A percentile compares a stretch with the other conserved stretches of the same genome.
Conservation (phyloP, 2,888 invertebrate species). For the Lordiphosa andalusiaca region DNA sequence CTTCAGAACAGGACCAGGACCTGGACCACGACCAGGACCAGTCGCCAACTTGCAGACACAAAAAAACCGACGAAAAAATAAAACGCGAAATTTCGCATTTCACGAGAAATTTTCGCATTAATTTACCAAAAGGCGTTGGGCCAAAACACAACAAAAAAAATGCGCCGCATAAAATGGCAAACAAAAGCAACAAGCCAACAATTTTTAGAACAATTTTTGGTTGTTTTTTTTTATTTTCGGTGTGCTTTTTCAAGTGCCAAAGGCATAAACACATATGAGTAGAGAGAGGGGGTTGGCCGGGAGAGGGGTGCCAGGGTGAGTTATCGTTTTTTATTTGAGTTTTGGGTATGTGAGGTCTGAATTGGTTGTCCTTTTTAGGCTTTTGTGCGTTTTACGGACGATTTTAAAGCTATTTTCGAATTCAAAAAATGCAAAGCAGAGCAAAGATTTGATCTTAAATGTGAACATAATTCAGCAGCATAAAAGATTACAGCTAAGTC, state of each 20-base stretch:
- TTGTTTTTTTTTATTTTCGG: constrained; percentile 14
- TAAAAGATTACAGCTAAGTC: too few species aligned
- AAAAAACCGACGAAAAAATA: constrained; percentile 53
- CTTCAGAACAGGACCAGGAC: constrained; percentile 17
- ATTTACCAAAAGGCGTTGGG: constrained; percentile 76
- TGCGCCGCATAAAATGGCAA: constrained; percentile 59
- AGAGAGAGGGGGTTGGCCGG: constrained; percentile 5
- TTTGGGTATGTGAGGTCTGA: background rate
- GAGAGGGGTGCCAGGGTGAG: constrained; percentile 3
- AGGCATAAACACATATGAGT: constrained; percentile 55
- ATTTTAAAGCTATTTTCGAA: constrained; percentile 3
- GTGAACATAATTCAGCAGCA: background rate
- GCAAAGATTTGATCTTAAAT: background rate
- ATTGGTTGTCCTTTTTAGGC: constrained; percentile 33
- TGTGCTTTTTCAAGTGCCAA: constrained; percentile 49
- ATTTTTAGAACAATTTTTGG: constrained; percentile 63
- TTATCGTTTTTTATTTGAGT: constrained; percentile 48
- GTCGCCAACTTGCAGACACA: constrained; percentile 68
- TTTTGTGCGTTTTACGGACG: constrained; percentile 39
- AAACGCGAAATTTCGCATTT: constrained; percentile 75
- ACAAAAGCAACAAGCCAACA: constrained; percentile 71
- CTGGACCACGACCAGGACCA: constrained; percentile 18
- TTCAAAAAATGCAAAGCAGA: background rate
- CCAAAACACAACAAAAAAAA: constrained; percentile 57
- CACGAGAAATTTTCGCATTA: constrained; percentile 76